These are phyloP conservation scores for Enchytraeus crypticus DNA, from an alignment of 2,888 invertebrate species.

Conservation along the genomic window DNA sequence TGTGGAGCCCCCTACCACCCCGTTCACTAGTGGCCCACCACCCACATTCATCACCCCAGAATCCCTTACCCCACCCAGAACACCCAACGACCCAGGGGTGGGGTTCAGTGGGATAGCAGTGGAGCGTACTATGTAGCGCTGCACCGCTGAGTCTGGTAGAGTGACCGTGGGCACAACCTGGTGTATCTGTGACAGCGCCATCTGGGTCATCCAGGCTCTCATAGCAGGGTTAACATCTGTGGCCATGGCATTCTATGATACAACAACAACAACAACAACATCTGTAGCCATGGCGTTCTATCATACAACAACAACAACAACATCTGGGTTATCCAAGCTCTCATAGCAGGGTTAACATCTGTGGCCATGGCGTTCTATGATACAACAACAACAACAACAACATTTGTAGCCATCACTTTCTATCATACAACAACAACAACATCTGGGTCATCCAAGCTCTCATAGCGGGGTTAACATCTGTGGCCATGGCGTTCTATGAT, in stretches of 20 bases:
- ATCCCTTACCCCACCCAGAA: no score
- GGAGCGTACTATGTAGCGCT: constrained; percentile 11
- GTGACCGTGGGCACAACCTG: constrained; percentile 32
- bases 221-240: constrained; percentile 44
- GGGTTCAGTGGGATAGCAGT: no score
- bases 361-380: constrained; percentile 7
- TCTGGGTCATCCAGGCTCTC: constrained; percentile 47
- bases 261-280: not conserved
- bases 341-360: constrained; percentile 45
- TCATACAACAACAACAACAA: no score
- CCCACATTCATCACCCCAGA: not conserved
- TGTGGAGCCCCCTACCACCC: not conserved
- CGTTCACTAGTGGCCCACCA: not conserved
- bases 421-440: no score
- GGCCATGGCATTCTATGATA: not conserved
- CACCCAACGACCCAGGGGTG: no score
- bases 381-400: no score
- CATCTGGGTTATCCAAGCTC: constrained; percentile 46
- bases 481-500: not conserved
- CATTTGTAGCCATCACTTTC: no score
- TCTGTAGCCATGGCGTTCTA: no score
- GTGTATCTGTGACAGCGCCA: constrained; percentile 34
- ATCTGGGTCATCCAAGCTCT: constrained; percentile 47
- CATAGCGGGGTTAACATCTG: constrained; percentile 44
- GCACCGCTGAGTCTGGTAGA: constrained; percentile 31